Evolutionary conservation across 2,888 invertebrate genomes (phyloP).

Genomic region (Ectemnius continuus): DNA sequence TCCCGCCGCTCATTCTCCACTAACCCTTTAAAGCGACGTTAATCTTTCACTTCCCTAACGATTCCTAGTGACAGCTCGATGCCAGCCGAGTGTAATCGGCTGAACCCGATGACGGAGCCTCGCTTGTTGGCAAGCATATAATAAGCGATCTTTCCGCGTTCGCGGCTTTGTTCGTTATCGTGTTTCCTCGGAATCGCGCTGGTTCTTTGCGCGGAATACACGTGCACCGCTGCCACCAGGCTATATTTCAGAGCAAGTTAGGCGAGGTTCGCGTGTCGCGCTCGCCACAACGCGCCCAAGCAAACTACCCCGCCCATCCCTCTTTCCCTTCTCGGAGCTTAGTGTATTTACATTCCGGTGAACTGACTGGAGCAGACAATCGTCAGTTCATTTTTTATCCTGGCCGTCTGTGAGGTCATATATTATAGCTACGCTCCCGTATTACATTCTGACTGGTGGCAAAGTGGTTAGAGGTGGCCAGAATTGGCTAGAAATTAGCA

Average conservation of each 20-base stretch:
- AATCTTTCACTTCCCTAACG: background rate
- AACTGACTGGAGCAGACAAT: slow-evolving; percentile 27
- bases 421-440: too few relatives aligned
- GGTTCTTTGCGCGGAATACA: slow-evolving; percentile 10
- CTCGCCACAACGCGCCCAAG: slow-evolving; percentile 8
- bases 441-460: too few relatives aligned
- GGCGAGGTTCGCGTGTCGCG: slow-evolving; percentile 19
- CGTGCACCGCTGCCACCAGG: background rate
- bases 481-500: too few relatives aligned
- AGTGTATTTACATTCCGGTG: slow-evolving; percentile 46
- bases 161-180: slow-evolving; percentile 17
- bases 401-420: too few relatives aligned
- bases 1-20: slow-evolving; percentile 27
- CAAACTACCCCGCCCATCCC: slow-evolving; percentile 30
- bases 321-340: too few relatives aligned
- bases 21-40: background rate
- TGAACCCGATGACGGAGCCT: background rate
- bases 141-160: slow-evolving; percentile 16
- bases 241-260: slow-evolving; percentile 38
- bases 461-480: too few relatives aligned
- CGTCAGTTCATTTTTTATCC: slow-evolving; percentile 14
- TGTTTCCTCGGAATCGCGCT: slow-evolving; percentile 4
- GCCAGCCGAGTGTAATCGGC: too few relatives aligned
- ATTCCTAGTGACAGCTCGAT: too few relatives aligned
- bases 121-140: background rate